Percentiles rank a stretch among this genome's conserved stretches.
Evolutionary conservation across 92 coral and sea anemone genomes (phyloP).

Genomic region (Nematostella vectensis): DNA sequence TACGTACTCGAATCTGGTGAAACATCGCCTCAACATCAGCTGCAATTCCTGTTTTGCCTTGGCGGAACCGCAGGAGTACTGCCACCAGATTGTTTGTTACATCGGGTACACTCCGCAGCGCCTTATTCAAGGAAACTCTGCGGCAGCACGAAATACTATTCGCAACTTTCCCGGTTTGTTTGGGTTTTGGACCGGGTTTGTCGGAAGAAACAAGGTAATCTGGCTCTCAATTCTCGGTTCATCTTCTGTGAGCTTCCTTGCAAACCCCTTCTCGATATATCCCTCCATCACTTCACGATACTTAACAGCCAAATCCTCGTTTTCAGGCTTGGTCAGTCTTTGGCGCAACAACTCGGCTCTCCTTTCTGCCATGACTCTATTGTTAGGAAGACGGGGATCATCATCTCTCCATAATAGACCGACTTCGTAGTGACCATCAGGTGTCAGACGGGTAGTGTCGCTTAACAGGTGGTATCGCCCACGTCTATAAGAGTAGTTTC

Average conservation of each 20-base stretch:
- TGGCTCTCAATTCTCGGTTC: neutral
- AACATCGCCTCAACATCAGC: neutral
- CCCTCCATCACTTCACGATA: neutral
- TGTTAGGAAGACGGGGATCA: conserved; percentile 15
- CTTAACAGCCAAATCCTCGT: conserved; percentile 1
- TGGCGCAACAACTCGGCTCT: conserved; percentile 10
- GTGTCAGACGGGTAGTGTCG: conserved; percentile 11
- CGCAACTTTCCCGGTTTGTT: neutral
- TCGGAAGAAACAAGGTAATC: neutral
- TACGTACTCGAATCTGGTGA: neutral
- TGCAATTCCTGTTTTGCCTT: neutral
- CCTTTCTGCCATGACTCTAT: conserved; percentile 11
- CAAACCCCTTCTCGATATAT: neutral
- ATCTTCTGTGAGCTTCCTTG: neutral
- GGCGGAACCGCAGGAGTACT: neutral
- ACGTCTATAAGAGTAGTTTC: no score
- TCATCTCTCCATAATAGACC: conserved; percentile 1
- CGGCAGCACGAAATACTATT: neutral
- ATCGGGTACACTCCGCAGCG: neutral
- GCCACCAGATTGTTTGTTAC: neutral
- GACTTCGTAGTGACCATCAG: conserved; percentile 5
- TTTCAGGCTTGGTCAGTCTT: conserved; percentile 15
- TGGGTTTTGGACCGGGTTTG: neutral
- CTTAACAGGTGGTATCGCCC: no score
- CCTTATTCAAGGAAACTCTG: neutral